A percentile compares a stretch with the other conserved stretches of the same genome.
phyloP scores from a whole-genome alignment of 2,888 invertebrate species.

The Orthosia gracilis region DNA sequence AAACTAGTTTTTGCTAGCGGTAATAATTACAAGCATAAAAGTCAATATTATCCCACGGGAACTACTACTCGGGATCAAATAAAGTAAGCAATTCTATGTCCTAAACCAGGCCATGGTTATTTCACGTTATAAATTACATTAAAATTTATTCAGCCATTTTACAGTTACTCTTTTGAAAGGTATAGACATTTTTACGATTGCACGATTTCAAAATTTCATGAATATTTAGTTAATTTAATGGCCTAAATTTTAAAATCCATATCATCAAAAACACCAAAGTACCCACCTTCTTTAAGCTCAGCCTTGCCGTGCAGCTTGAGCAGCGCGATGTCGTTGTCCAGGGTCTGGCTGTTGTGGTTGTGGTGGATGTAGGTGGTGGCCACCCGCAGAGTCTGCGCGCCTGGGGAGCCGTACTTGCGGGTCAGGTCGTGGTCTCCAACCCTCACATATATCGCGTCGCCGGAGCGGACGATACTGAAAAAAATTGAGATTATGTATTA shows the following conservation, averaged over 20 bases:
- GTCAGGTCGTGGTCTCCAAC: constrained; percentile 98
- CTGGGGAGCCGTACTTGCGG: constrained; percentile 97
- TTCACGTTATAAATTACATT: too few relatives aligned
- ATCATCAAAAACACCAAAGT: background rate
- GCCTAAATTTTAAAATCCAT: too few relatives aligned
- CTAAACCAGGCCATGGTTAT: too few relatives aligned
- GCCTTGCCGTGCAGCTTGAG: constrained; percentile 97
- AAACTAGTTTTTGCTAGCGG: too few relatives aligned
- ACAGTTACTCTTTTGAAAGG: background rate
- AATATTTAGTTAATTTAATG: background rate
- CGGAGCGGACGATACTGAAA: constrained; percentile 97
- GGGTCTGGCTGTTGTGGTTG: constrained; percentile 98
- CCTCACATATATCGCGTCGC: constrained; percentile 97
- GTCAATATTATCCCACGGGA: too few relatives aligned
- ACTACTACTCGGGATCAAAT: too few relatives aligned
- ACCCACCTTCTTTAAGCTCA: constrained; percentile 95
- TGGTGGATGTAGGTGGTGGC: constrained; percentile 98
- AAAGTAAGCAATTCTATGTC: too few relatives aligned
- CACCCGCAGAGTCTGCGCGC: constrained; percentile 97
- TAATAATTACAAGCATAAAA: too few relatives aligned
- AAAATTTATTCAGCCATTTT: too few relatives aligned
- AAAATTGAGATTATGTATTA: background rate
- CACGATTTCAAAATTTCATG: background rate
- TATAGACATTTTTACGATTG: background rate
- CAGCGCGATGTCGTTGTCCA: constrained; percentile 98